phyloP scores from a whole-genome alignment of 2,797 vertebrate genomes.

The Brachyalestes nurse region DNA sequence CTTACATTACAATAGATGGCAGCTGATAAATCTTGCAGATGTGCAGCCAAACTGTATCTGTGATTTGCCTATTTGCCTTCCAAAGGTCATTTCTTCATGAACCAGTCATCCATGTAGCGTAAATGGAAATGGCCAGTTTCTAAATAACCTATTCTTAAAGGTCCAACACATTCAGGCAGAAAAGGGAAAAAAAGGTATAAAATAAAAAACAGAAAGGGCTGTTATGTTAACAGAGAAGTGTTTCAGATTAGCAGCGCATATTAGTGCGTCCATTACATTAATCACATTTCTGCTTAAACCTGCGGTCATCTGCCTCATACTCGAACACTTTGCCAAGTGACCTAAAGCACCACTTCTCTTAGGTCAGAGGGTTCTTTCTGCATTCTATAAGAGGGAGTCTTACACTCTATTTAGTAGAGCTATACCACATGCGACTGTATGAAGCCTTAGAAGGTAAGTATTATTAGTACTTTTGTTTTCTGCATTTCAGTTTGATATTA shows the following conservation, averaged over 20 bases:
- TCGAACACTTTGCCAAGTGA: neutral
- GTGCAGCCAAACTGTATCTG: neutral
- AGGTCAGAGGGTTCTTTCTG: neutral
- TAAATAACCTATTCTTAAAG: neutral
- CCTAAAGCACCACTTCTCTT: slow-evolving; percentile 6
- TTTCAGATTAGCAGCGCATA: neutral
- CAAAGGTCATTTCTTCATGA: neutral
- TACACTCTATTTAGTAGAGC: neutral
- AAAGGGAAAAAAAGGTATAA: neutral
- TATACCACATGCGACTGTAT: neutral
- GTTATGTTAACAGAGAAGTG: neutral
- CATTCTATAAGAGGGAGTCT: neutral
- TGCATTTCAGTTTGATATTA: neutral
- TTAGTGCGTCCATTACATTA: neutral
- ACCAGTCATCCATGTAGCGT: too few species aligned
- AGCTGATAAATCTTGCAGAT: slow-evolving; percentile 39
- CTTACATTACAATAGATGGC: slow-evolving; percentile 19
- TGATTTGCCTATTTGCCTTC: slow-evolving; percentile 1
- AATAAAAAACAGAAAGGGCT: neutral
- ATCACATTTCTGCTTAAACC: neutral
- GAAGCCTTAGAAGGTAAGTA: neutral
- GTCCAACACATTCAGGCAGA: neutral
- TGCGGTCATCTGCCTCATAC: neutral
- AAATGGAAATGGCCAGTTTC: neutral
- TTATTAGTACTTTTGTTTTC: neutral